phyloP scores from a whole-genome alignment of 2,888 invertebrate genomes.

The Epinotia demarniana region DNA sequence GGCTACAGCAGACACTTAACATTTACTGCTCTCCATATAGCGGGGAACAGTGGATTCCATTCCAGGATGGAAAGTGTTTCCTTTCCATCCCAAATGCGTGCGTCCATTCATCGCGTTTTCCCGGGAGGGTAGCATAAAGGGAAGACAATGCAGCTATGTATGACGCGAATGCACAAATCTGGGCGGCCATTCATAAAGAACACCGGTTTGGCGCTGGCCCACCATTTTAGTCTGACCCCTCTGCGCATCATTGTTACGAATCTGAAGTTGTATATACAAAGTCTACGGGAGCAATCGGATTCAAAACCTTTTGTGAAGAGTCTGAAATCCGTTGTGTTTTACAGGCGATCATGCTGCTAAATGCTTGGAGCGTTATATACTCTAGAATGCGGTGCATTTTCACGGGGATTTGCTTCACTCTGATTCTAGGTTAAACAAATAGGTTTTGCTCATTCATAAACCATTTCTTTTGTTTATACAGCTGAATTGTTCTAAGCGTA shows the following conservation, averaged over 20 bases:
- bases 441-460: too few relatives aligned
- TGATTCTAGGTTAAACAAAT: too few relatives aligned
- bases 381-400: too few relatives aligned
- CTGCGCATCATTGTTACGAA: background rate
- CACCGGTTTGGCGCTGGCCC: background rate
- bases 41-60: conserved; percentile 31
- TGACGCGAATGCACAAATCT: conserved; percentile 36
- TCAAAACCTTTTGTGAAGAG: too few relatives aligned
- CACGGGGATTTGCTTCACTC: too few relatives aligned
- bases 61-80: conserved; percentile 50
- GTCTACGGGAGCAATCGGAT: too few relatives aligned
- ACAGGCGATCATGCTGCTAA: too few relatives aligned
- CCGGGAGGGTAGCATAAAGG: conserved; percentile 34
- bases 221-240: conserved; percentile 1
- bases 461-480: conserved; percentile 21
- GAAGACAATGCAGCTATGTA: conserved; percentile 39
- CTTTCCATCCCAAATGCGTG: conserved; percentile 55
- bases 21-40: conserved; percentile 29
- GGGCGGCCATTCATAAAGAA: background rate
- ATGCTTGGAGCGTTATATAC: too few relatives aligned
- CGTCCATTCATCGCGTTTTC: conserved; percentile 40
- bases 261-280: background rate
- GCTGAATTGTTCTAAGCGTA: background rate
- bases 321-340: too few relatives aligned
- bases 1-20: conserved; percentile 31